These are phyloP conservation scores for Stictonetta naevosa DNA, from an alignment of 2,113 vertebrate genomes.

Conservation along the genomic window DNA sequence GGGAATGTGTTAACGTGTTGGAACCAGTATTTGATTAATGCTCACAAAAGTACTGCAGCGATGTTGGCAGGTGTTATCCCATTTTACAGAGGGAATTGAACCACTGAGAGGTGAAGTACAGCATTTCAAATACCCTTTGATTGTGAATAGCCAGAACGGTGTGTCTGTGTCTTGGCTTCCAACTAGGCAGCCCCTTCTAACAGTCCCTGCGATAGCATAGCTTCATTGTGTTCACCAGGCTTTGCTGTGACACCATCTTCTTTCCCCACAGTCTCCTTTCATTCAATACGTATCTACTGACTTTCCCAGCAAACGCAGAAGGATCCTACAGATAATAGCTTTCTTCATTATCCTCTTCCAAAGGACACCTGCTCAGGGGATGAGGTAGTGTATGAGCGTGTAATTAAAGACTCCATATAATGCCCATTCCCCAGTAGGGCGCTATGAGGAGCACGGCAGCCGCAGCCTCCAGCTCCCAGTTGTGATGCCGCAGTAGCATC, in stretches of 20 bases:
- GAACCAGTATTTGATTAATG: not conserved
- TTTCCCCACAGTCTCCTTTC: not conserved
- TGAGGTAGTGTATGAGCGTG: not conserved
- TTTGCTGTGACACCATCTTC: not conserved
- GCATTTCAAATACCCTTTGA: not conserved
- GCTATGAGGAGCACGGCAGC: not conserved
- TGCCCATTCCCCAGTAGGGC: not conserved
- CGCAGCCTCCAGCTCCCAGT: not conserved
- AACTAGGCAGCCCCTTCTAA: not conserved
- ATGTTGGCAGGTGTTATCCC: not conserved
- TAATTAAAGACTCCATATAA: not conserved
- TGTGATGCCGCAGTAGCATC: constrained; percentile 54
- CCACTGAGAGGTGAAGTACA: not conserved
- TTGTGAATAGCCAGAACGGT: not conserved
- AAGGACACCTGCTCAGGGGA: not conserved
- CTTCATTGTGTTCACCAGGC: not conserved
- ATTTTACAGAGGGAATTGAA: not conserved
- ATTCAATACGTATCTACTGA: not conserved
- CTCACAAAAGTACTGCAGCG: not conserved
- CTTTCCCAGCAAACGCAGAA: not conserved
- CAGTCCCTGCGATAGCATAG: not conserved
- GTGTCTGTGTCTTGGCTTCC: not conserved
- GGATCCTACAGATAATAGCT: not conserved
- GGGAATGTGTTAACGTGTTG: not conserved
- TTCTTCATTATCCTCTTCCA: not conserved